Base-by-base conservation (phyloP, 2,888 invertebrate genomes). In the Lepidochrysops patricia region DNA sequence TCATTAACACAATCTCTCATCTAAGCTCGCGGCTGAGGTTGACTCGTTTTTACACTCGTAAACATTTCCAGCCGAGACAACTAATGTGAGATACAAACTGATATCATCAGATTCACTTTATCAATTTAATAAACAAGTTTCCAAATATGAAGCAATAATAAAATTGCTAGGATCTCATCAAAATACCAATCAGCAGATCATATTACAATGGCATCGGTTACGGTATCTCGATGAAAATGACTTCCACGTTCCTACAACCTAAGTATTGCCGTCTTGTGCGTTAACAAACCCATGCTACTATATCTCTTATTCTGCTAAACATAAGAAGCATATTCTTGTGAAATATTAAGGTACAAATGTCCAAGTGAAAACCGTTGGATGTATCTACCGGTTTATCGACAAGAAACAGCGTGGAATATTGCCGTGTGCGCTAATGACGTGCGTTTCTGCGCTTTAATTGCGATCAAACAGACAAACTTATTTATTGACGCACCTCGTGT, bases 391-490 rank as follows among this genome's bases (percentile, higher is more conserved):
- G 72, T 72, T 72, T 68, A 66, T 68, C 65, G 52, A 69, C 77
- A 86, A 87, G 84, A 88, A 86, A 72, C 76, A 84, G 76, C 88
- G 88, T 87, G 87, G 88, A 88, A 86, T 88, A 88, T 88, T 85
- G 82, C 81, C 85, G 79, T 79, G 78, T 76, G 76, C 82, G 75
- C 85, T 88, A 88, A 88, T 88, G 88, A 87, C 71, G 80, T 77
- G 82, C 79, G 81, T 83, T 84, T 80, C 82, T 83, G 80, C 80
- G 80, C 81, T 87, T 87, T 88, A 88, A 88, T 88, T 88, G 88
- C 84, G 75, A 78, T 78, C 81, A 78, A 78, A 80, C 79, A 74
- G 69, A 78, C 71, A 74, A 74, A 78, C 82, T 72, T 68, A 72
- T 67, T 64, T 72, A 73, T n/a, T 15, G 27, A 9, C 49, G 63